phyloP scores from a whole-genome alignment of 2,888 invertebrate species.

The Alsophila aescularia region DNA sequence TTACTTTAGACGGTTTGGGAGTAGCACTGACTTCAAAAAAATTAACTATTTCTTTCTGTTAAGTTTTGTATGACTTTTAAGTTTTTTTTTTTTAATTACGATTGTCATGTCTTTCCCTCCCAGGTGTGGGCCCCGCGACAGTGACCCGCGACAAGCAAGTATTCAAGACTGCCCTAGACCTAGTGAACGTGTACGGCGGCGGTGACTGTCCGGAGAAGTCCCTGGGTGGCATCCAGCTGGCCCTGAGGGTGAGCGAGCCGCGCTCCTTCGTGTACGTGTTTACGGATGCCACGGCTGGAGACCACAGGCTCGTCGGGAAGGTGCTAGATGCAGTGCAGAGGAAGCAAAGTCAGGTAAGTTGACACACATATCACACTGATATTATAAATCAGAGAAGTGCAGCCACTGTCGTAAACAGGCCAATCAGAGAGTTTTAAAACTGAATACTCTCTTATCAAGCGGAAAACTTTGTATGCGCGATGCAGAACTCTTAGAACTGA shows the following conservation, averaged over 20 bases:
- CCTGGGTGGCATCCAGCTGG: slow-evolving; percentile 86
- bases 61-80: too few species aligned
- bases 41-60: too few species aligned
- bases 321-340: slow-evolving; percentile 88
- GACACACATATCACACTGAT: not conserved
- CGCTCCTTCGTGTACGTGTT: slow-evolving; percentile 90
- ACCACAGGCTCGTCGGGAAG: slow-evolving; percentile 85
- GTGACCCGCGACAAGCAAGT: slow-evolving; percentile 86
- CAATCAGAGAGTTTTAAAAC: too few species aligned
- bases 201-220: slow-evolving; percentile 91
- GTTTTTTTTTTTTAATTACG: not conserved
- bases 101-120: not conserved
- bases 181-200: slow-evolving; percentile 86
- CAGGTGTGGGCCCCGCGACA: slow-evolving; percentile 86
- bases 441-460: too few species aligned
- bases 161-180: slow-evolving; percentile 83
- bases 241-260: slow-evolving; percentile 86
- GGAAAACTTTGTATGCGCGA: too few species aligned
- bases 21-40: too few species aligned
- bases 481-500: too few species aligned
- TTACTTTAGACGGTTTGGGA: too few species aligned
- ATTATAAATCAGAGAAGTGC: too few species aligned
- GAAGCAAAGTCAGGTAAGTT: slow-evolving; percentile 87
- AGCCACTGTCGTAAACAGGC: too few species aligned
- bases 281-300: slow-evolving; percentile 89